Conservation (phyloP, 2,888 invertebrate species). For the Anticlea derivata region DNA sequence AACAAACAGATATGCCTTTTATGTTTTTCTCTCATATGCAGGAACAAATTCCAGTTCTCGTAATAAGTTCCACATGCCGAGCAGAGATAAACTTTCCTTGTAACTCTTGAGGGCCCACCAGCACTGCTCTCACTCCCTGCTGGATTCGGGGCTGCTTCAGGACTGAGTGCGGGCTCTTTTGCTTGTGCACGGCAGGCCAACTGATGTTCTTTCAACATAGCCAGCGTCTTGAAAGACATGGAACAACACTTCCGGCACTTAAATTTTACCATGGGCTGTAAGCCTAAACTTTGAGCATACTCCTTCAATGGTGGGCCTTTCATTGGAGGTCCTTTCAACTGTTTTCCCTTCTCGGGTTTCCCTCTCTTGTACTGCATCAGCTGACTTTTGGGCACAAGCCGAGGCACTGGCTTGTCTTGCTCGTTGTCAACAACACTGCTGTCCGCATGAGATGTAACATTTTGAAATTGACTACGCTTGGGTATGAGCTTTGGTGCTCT, state of each 20-base stretch:
- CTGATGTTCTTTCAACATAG: constrained; percentile 88
- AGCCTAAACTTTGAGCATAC: constrained; percentile 88
- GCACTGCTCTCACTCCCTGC: constrained; percentile 51
- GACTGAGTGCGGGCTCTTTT: constrained; percentile 69
- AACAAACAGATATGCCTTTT: constrained; percentile 92
- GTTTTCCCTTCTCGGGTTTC: constrained; percentile 70
- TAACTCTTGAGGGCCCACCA: constrained; percentile 83
- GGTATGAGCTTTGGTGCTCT: constrained; percentile 73
- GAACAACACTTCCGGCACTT: constrained; percentile 90
- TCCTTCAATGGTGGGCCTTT: constrained; percentile 64
- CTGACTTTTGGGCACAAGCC: constrained; percentile 78
- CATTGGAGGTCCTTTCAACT: constrained; percentile 42
- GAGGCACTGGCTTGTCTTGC: constrained; percentile 73
- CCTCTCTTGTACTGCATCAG: constrained; percentile 73
- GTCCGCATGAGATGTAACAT: constrained; percentile 60
- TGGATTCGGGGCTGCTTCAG: constrained; percentile 61
- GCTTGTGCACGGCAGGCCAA: constrained; percentile 83
- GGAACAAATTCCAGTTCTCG: constrained; percentile 93
- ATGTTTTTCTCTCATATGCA: constrained; percentile 93
- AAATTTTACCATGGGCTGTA: constrained; percentile 88
- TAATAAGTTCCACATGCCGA: constrained; percentile 93
- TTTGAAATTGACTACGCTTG: constrained; percentile 67
- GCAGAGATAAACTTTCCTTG: constrained; percentile 91
- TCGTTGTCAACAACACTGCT: constrained; percentile 58
- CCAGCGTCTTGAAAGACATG: constrained; percentile 86